Evolutionary conservation across 2,888 invertebrate species (phyloP).

Genomic region (Cephus pulcher): DNA sequence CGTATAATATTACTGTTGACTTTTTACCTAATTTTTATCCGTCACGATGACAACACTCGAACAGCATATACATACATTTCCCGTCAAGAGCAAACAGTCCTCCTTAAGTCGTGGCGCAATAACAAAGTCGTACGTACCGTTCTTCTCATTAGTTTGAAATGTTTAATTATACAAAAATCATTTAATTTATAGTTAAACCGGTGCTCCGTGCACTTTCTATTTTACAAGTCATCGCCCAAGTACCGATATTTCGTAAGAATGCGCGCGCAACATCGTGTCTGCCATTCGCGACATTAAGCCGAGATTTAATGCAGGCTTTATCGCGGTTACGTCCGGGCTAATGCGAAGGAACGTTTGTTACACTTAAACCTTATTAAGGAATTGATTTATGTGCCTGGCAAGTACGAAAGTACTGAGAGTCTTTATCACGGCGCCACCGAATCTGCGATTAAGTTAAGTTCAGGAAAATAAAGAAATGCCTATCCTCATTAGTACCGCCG

Average conservation of each 20-base stretch:
- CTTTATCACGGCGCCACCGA: constrained; percentile 19
- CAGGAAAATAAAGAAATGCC: background rate
- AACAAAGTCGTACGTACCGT: background rate
- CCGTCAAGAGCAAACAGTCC: no score
- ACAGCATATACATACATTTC: background rate
- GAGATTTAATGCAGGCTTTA: background rate
- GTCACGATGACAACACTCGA: background rate
- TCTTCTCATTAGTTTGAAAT: background rate
- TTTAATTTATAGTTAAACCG: background rate
- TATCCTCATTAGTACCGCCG: background rate
- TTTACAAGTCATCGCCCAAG: constrained; percentile 8
- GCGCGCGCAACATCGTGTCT: background rate
- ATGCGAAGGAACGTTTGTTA: constrained; percentile 42
- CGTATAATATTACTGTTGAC: background rate
- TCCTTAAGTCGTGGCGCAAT: background rate
- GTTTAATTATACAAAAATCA: background rate
- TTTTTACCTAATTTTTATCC: background rate
- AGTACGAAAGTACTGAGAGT: constrained; percentile 19
- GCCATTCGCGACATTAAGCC: background rate
- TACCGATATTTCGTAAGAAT: background rate
- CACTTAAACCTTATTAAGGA: constrained; percentile 45
- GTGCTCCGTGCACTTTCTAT: background rate
- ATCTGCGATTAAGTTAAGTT: background rate
- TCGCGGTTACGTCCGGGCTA: constrained; percentile 21
- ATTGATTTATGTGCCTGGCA: constrained; percentile 41